A percentile compares a stretch with the other conserved stretches of the same genome.
These are phyloP conservation scores for Siphamia tubifer DNA, from an alignment of 2,113 vertebrate genomes.

Conservation along the genomic window DNA sequence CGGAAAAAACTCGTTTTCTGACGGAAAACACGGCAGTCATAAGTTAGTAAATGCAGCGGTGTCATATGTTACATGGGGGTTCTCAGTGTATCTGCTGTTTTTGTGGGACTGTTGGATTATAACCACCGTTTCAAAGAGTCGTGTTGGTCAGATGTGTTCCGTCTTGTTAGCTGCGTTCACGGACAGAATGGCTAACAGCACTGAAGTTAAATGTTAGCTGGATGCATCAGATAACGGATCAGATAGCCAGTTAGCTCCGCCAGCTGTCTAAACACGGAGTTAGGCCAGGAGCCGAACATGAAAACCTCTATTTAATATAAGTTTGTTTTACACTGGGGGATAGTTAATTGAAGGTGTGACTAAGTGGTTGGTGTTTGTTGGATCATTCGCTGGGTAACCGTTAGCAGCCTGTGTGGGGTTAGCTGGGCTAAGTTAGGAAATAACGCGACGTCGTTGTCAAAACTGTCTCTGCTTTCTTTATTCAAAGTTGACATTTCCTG, in stretches of 20 bases:
- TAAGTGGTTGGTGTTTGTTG: no score
- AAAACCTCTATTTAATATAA: neutral
- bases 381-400: neutral
- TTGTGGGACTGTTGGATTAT: fast-evolving
- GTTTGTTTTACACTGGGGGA: neutral
- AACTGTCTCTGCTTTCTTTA: neutral
- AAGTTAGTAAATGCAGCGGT: neutral
- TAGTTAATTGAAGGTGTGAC: no score
- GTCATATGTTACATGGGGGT: neutral
- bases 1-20: neutral
- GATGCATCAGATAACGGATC: neutral
- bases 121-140: fast-evolving
- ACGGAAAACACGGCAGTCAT: neutral
- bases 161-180: neutral
- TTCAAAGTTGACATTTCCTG: neutral
- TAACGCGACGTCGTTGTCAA: neutral
- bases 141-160: neutral
- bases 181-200: constrained; percentile 1
- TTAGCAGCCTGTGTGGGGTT: constrained; percentile 1
- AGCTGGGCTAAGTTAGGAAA: constrained; percentile 17
- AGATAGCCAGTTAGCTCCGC: constrained; percentile 7
- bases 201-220: constrained; percentile 26
- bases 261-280: neutral
- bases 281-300: neutral
- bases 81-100: neutral